These are phyloP conservation scores for Zoroaster sp. DNA, from an alignment of 53 echinoderm and acorn worm species.

Conservation along the genomic window DNA sequence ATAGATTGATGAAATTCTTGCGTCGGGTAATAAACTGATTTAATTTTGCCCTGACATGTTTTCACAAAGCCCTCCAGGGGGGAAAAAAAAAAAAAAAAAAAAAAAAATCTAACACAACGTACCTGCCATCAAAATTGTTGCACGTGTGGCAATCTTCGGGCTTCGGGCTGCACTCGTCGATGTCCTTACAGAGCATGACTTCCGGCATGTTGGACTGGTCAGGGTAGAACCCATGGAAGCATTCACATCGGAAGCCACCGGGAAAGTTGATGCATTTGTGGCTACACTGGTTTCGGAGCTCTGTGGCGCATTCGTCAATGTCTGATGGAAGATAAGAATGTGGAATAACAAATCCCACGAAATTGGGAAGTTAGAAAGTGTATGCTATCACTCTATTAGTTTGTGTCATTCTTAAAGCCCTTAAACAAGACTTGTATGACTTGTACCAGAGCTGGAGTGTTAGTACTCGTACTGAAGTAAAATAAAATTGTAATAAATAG, in stretches of 20 bases:
- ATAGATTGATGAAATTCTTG: too few species aligned
- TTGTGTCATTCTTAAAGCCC: too few species aligned
- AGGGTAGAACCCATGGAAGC: constrained; percentile 71
- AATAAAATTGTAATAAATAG: too few species aligned
- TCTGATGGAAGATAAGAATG: constrained; percentile 50
- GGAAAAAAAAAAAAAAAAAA: background rate
- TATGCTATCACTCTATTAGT: too few species aligned
- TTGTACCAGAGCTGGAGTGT: too few species aligned
- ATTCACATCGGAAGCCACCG: constrained; percentile 86
- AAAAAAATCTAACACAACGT: background rate
- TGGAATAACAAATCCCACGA: too few species aligned
- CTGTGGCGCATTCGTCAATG: constrained; percentile 91
- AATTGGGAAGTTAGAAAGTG: too few species aligned
- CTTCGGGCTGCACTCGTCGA: constrained; percentile 76
- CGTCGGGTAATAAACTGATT: too few species aligned
- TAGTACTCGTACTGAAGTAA: too few species aligned
- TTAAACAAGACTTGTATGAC: too few species aligned
- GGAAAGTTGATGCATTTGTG: constrained; percentile 93
- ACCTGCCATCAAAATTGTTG: constrained; percentile 81
- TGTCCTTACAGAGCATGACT: constrained; percentile 69
- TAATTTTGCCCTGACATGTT: too few species aligned
- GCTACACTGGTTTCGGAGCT: constrained; percentile 76
- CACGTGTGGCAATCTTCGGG: constrained; percentile 87
- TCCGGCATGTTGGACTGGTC: constrained; percentile 14
- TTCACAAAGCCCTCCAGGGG: background rate